These are phyloP conservation scores for Drosophila picticornis DNA, from an alignment of 2,888 invertebrate species.

Conservation along the genomic window DNA sequence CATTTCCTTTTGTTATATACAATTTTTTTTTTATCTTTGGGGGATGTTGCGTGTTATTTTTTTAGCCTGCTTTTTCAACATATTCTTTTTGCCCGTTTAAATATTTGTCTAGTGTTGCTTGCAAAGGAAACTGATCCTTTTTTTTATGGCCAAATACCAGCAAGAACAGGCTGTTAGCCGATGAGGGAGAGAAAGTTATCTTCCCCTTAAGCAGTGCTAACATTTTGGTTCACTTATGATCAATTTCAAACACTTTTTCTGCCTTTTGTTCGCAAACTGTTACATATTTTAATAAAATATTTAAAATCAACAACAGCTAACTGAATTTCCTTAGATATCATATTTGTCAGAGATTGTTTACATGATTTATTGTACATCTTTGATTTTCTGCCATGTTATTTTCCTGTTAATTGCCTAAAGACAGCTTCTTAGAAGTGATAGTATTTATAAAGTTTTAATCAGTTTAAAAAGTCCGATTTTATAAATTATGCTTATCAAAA, in stretches of 20 bases:
- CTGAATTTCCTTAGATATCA: not conserved
- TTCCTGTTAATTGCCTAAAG: not conserved
- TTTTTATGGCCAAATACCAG: conserved; percentile 31
- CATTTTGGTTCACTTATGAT: conserved; percentile 13
- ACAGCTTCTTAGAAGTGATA: not conserved
- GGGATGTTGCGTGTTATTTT: conserved; percentile 40
- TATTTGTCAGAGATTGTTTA: not conserved
- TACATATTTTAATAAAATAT: not conserved
- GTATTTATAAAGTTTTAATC: not conserved
- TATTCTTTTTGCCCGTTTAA: conserved; percentile 66
- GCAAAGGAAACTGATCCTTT: conserved; percentile 49
- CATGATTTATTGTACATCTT: not conserved
- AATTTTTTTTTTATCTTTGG: conserved; percentile 47
- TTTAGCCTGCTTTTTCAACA: conserved; percentile 24
- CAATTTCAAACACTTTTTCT: conserved; percentile 3
- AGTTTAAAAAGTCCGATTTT: not conserved
- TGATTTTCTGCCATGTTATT: rapidly evolving
- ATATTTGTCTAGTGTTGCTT: conserved; percentile 79
- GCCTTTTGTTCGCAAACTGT: not conserved
- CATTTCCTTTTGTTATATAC: conserved; percentile 53
- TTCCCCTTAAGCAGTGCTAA: not conserved
- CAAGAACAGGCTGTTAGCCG: not conserved
- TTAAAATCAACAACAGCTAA: not conserved
- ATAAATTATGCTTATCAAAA: not conserved
- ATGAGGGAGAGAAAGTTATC: not conserved